These are phyloP conservation scores for Cyclopterus lumpus DNA, from an alignment of 2,797 vertebrate genomes.

Conservation along the genomic window DNA sequence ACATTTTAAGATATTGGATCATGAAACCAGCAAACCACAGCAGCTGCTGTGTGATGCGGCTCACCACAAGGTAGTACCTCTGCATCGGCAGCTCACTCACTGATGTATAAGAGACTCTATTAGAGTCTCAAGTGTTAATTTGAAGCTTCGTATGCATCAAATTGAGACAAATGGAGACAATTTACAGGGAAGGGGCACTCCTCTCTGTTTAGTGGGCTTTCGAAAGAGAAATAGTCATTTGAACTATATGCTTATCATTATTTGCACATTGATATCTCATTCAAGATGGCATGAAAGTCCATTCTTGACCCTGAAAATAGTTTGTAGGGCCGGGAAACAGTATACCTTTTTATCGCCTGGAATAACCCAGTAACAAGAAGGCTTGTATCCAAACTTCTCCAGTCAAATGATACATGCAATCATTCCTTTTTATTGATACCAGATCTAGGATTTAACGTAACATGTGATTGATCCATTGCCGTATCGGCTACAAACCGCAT, in stretches of 20 bases:
- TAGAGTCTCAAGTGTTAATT: constrained; percentile 25
- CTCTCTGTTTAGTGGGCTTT: not conserved
- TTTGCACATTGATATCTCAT: not conserved
- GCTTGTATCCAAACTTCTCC: not conserved
- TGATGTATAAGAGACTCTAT: constrained; percentile 25
- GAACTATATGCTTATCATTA: not conserved
- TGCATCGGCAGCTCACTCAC: not conserved
- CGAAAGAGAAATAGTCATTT: not conserved
- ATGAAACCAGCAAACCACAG: constrained; percentile 18
- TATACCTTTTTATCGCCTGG: not conserved
- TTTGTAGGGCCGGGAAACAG: not conserved
- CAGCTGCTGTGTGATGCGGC: constrained; percentile 32
- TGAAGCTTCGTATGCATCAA: constrained; percentile 31
- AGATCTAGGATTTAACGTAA: not conserved
- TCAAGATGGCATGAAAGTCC: not conserved
- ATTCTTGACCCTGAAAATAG: not conserved
- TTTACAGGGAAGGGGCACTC: not conserved
- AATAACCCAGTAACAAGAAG: not conserved
- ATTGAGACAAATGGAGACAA: constrained; percentile 37
- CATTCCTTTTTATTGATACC: not conserved
- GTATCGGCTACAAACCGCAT: too few relatives aligned
- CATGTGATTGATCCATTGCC: too few relatives aligned
- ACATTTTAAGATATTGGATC: constrained; percentile 33
- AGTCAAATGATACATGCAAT: not conserved
- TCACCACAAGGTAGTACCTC: constrained; percentile 27